Evolutionary conservation across 1,140 invertebrate species (phyloP).

Genomic region (Coboldia fuscipes): DNA sequence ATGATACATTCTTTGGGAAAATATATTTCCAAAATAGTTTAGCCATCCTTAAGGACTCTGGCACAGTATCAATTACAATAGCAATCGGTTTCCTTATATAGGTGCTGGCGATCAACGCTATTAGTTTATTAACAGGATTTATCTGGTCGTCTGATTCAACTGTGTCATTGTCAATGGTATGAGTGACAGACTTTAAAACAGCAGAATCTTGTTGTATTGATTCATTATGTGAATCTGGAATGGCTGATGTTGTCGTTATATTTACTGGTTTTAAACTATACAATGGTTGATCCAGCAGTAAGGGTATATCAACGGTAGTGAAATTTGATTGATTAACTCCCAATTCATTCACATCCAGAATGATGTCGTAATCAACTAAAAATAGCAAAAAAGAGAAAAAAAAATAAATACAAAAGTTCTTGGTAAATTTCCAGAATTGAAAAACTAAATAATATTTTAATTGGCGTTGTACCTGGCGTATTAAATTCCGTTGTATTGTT

Average conservation of each 20-base stretch:
- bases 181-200: not conserved
- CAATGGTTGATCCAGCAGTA: no score
- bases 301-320: no score
- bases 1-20: conserved; percentile 15
- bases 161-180: not conserved
- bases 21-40: conserved; percentile 25
- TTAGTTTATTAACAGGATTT: not conserved
- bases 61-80: conserved; percentile 24
- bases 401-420: no score
- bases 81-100: conserved; percentile 29
- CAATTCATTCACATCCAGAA: no score
- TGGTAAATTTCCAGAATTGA: no score
- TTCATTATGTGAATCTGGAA: not conserved
- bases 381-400: no score
- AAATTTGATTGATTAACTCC: no score
- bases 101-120: conserved; percentile 23
- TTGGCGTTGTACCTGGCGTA: no score
- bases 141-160: not conserved
- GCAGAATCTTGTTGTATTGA: not conserved
- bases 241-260: not conserved
- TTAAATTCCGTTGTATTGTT: no score
- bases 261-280: no score
- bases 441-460: no score
- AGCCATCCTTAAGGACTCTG: conserved; percentile 23
- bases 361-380: no score